Conservation (phyloP, 2,113 vertebrate species). For the Leucoraja erinaceus region DNA sequence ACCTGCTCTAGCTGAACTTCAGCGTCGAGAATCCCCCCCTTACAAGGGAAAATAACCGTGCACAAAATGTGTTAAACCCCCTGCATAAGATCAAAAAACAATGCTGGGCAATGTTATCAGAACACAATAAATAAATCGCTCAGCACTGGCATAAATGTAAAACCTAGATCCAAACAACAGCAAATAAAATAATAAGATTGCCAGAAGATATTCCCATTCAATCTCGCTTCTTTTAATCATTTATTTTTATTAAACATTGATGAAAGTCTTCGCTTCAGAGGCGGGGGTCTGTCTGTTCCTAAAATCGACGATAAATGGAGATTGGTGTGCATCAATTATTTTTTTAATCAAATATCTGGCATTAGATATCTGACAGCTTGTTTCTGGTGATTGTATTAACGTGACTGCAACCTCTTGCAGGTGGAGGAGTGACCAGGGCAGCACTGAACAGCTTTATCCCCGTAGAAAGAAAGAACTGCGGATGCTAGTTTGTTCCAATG, state of each 20-base stretch:
- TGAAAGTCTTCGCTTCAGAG: not conserved
- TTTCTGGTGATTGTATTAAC: not conserved
- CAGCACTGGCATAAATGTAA: not conserved
- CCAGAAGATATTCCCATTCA: not conserved
- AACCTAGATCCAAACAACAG: not conserved
- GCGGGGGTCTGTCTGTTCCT: not conserved
- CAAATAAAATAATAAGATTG: too few relatives aligned
- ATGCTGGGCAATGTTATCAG: not conserved
- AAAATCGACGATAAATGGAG: not conserved
- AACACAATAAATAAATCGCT: not conserved
- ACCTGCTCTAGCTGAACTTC: too few relatives aligned
- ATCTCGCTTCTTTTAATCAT: not conserved
- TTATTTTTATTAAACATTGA: conserved; percentile 30
- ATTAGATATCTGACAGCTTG: not conserved
- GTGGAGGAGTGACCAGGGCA: too few relatives aligned
- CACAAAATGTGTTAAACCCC: too few relatives aligned
- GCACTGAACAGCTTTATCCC: too few relatives aligned
- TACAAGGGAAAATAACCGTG: too few relatives aligned
- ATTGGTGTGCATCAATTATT: not conserved
- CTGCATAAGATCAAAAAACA: not conserved
- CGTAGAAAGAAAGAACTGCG: too few relatives aligned
- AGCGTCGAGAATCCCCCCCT: too few relatives aligned
- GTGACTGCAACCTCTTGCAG: not conserved
- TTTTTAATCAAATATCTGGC: not conserved
- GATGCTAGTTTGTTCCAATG: too few relatives aligned